A percentile compares a stretch with the other conserved stretches of the same genome.
These are phyloP conservation scores for Erebia ligea DNA, from an alignment of 2,888 invertebrate species.

Conservation along the genomic window DNA sequence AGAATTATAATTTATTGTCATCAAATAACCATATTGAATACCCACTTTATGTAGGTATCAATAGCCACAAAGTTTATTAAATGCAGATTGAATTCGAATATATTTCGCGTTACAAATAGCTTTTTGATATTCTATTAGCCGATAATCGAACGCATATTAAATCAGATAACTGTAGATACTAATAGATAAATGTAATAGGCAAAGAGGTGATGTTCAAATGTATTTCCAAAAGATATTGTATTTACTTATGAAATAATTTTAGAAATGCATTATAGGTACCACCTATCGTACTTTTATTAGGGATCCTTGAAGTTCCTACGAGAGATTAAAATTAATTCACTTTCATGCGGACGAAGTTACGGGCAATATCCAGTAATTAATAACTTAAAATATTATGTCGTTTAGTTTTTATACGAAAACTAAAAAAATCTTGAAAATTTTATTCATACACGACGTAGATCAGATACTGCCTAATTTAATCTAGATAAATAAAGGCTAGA, in stretches of 20 bases:
- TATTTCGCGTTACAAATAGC: conserved; percentile 61
- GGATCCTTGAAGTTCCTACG: too few species aligned
- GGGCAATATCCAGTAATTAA: too few species aligned
- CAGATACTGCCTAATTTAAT: neutral
- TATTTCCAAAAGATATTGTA: neutral
- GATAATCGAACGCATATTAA: conserved; percentile 54
- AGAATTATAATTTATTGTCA: neutral
- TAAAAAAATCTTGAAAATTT: too few species aligned
- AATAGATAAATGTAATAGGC: too few species aligned
- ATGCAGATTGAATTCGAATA: conserved; percentile 61
- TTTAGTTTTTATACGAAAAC: too few species aligned
- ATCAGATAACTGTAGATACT: conserved; percentile 39
- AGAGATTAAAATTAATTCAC: too few species aligned
- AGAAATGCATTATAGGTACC: too few species aligned
- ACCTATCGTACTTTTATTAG: too few species aligned
- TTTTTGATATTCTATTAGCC: conserved; percentile 73
- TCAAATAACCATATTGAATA: neutral
- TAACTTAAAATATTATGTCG: too few species aligned
- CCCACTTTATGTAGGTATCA: conserved; percentile 40
- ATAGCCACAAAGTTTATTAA: conserved; percentile 58
- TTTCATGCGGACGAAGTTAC: too few species aligned
- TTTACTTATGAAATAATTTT: too few species aligned
- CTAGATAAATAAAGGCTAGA: neutral
- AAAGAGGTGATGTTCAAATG: neutral
- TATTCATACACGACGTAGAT: too few species aligned